Evolutionary conservation across 37 sponge, comb jelly and placozoan genomes (phyloP).

Genomic region (Cliona cf. orientalis): DNA sequence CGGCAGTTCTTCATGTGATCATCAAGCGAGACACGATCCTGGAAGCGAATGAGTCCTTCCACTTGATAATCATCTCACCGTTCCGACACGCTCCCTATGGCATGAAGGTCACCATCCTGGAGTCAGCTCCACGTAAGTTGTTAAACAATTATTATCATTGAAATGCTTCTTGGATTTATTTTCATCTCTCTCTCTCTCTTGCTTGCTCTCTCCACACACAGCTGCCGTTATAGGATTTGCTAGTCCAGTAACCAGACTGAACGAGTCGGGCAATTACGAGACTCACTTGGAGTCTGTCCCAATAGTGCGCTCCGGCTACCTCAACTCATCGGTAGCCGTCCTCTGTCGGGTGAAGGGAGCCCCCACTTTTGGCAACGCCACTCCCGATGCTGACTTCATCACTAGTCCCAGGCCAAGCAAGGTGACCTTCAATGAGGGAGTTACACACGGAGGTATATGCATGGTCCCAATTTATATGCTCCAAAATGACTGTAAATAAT

Average conservation of each 20-base stretch:
- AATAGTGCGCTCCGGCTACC: too few species aligned
- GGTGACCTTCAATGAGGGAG: neutral
- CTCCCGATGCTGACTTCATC: conserved; percentile 13
- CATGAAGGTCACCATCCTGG: conserved; percentile 43
- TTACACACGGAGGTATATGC: neutral
- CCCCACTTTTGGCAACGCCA: neutral
- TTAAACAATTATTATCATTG: neutral
- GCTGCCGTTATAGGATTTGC: conserved; percentile 22
- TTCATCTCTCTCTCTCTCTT: too few species aligned
- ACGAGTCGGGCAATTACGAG: too few species aligned
- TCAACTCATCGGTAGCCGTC: too few species aligned
- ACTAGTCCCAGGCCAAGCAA: neutral
- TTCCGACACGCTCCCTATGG: neutral
- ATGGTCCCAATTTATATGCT: too few species aligned
- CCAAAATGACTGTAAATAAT: too few species aligned
- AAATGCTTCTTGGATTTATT: neutral
- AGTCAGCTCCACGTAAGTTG: conserved; percentile 24
- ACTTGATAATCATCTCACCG: neutral
- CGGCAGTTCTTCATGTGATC: neutral
- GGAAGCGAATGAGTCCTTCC: conserved; percentile 47
- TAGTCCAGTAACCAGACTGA: neutral
- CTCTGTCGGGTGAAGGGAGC: too few species aligned
- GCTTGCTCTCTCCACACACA: neutral
- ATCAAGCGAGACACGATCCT: conserved; percentile 5
- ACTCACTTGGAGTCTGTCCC: too few species aligned